A percentile compares a stretch with the other conserved stretches of the same genome.
phyloP scores from a whole-genome alignment of 2,113 vertebrate genomes.

The Phalacrocorax aristotelis region DNA sequence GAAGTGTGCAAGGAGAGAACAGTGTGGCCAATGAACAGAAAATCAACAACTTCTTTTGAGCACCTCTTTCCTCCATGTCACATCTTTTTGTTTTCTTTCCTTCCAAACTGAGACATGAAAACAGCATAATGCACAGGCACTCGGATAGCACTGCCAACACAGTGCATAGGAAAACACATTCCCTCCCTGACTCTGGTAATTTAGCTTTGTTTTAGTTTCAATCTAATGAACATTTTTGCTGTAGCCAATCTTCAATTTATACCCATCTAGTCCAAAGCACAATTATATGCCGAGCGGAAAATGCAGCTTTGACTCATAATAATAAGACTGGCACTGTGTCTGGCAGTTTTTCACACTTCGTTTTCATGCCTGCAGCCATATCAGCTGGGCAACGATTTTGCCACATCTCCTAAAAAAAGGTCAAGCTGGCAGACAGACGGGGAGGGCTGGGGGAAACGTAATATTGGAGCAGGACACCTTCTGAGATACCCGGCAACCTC shows the following conservation, averaged over 20 bases:
- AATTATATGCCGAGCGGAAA: slow-evolving; percentile 5
- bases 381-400: slow-evolving; percentile 14
- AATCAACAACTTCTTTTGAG: neutral
- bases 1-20: neutral
- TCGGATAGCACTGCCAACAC: slow-evolving; percentile 3
- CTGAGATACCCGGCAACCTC: neutral
- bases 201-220: slow-evolving; percentile 62
- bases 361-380: neutral
- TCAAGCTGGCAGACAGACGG: neutral
- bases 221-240: slow-evolving; percentile 55
- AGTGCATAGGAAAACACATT: slow-evolving; percentile 23
- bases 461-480: neutral
- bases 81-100: neutral
- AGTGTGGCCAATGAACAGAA: neutral
- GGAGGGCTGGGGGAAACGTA: neutral
- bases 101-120: neutral
- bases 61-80: neutral
- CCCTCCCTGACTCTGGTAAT: slow-evolving; percentile 28
- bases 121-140: slow-evolving; percentile 2
- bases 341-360: slow-evolving; percentile 20
- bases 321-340: slow-evolving; percentile 45
- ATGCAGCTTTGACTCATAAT: slow-evolving; percentile 57
- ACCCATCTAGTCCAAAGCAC: slow-evolving; percentile 46
- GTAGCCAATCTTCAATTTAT: slow-evolving; percentile 55
- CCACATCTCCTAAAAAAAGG: neutral